Percentiles rank a stretch among this genome's conserved stretches.
Evolutionary conservation across 1,140 invertebrate species (phyloP).

Genomic region (Oscheius sp.): DNA sequence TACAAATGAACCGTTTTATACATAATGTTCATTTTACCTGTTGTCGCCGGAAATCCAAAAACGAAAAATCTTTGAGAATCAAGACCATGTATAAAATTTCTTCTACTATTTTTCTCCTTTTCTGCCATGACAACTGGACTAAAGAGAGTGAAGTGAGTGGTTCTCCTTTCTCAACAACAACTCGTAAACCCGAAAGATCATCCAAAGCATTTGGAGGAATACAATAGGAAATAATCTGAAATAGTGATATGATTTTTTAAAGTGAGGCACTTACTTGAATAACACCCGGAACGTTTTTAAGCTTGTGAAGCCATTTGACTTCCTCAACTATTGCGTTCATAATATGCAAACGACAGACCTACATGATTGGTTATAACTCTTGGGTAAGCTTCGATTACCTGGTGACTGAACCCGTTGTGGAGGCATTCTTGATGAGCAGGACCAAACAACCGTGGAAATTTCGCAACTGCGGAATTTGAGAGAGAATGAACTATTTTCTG

Average conservation of each 20-base stretch:
- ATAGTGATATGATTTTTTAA: background rate
- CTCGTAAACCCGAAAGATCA: background rate
- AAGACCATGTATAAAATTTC: background rate
- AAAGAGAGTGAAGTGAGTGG: background rate
- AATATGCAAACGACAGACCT: background rate
- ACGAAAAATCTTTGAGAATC: background rate
- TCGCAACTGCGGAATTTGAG: background rate
- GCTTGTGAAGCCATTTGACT: too few species aligned
- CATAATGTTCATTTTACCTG: background rate
- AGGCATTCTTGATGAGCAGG: background rate
- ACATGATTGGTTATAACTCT: background rate
- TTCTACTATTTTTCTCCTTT: background rate
- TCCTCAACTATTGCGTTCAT: background rate
- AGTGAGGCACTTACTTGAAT: background rate
- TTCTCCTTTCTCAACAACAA: background rate
- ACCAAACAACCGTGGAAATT: background rate
- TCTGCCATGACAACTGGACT: background rate
- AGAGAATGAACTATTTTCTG: background rate
- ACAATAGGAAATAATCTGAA: background rate
- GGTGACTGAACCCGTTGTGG: background rate
- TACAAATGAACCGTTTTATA: background rate
- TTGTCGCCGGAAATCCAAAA: background rate
- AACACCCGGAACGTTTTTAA: background rate
- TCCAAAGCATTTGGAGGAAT: background rate
- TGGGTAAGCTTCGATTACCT: background rate